A percentile compares a stretch with the other conserved stretches of the same genome.
These are phyloP conservation scores for Aproaerema taeniolella DNA, from an alignment of 2,888 invertebrate genomes.

Conservation along the genomic window DNA sequence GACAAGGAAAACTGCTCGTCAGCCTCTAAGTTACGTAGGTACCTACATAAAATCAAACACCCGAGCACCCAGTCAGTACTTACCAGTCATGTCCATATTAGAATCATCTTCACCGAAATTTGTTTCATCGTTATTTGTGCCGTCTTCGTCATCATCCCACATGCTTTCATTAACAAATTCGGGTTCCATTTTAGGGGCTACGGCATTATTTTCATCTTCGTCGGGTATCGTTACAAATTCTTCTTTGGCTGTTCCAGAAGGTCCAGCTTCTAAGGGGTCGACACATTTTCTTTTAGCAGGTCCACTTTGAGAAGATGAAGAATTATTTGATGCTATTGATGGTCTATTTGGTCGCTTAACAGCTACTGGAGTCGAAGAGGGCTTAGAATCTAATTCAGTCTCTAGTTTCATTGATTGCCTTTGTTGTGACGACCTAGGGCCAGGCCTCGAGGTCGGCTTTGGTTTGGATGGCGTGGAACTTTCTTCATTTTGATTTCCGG, in stretches of 20 bases:
- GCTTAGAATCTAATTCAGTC: conserved; percentile 80
- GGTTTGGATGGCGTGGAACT: conserved; percentile 77
- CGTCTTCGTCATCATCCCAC: conserved; percentile 79
- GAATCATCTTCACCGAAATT: conserved; percentile 82
- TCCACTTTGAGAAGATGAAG: conserved; percentile 77
- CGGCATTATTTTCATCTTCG: conserved; percentile 73
- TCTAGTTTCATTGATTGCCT: conserved; percentile 79
- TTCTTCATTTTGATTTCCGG: conserved; percentile 80
- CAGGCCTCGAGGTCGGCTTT: conserved; percentile 77
- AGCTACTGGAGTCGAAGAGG: conserved; percentile 79
- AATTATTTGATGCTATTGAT: conserved; percentile 79
- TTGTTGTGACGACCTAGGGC: conserved; percentile 81
- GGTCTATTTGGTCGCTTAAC: conserved; percentile 81
- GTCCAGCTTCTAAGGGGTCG: conserved; percentile 80
- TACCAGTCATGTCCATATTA: conserved; percentile 80
- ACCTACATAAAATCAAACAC: not conserved
- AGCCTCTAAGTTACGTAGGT: not conserved
- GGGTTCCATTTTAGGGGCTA: conserved; percentile 82
- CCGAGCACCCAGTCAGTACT: no score
- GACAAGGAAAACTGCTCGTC: conserved; percentile 10
- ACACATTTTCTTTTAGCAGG: conserved; percentile 76
- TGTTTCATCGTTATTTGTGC: conserved; percentile 79
- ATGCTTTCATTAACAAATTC: conserved; percentile 80
- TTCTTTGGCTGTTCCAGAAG: conserved; percentile 74
- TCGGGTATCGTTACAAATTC: conserved; percentile 74